A percentile compares a stretch with the other conserved stretches of the same genome.
phyloP scores from a whole-genome alignment of 2,113 vertebrate genomes.

The Protobothrops flavoviridis region DNA sequence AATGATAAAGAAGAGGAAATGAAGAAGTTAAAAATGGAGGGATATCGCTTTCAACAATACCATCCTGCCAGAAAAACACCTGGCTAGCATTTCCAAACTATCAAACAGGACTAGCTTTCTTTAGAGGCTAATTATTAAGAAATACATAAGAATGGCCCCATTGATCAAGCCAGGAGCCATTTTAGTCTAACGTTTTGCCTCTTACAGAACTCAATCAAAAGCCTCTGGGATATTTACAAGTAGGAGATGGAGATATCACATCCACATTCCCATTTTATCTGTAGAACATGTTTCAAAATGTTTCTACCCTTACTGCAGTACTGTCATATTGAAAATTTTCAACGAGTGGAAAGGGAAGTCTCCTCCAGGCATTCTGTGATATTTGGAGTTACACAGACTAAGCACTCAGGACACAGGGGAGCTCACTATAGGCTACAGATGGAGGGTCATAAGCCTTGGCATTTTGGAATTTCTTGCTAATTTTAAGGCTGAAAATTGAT shows the following conservation, averaged over 20 bases:
- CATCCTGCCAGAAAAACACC: constrained; percentile 2
- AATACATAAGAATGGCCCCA: background rate
- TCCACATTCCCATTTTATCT: too few species aligned
- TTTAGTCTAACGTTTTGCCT: background rate
- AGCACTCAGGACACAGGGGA: background rate
- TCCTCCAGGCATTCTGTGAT: background rate
- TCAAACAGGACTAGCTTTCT: background rate
- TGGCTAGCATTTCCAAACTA: constrained; percentile 4
- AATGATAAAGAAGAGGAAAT: background rate
- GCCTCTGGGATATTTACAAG: too few species aligned
- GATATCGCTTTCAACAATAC: constrained; percentile 3
- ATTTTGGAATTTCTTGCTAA: background rate
- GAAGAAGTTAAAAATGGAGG: background rate
- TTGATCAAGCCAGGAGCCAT: background rate
- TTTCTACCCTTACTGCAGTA: background rate
- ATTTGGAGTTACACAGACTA: background rate
- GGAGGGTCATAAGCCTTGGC: background rate
- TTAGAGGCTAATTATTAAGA: background rate
- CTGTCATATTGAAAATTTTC: background rate
- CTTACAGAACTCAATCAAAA: too few species aligned
- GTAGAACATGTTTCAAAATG: background rate
- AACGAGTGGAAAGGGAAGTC: background rate
- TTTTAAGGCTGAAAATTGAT: background rate
- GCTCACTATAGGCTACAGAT: background rate
- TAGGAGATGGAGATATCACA: too few species aligned